A percentile compares a stretch with the other conserved stretches of the same genome.
Conservation (phyloP, 2,888 invertebrate species). For the Synanthedon myopaeformis region DNA sequence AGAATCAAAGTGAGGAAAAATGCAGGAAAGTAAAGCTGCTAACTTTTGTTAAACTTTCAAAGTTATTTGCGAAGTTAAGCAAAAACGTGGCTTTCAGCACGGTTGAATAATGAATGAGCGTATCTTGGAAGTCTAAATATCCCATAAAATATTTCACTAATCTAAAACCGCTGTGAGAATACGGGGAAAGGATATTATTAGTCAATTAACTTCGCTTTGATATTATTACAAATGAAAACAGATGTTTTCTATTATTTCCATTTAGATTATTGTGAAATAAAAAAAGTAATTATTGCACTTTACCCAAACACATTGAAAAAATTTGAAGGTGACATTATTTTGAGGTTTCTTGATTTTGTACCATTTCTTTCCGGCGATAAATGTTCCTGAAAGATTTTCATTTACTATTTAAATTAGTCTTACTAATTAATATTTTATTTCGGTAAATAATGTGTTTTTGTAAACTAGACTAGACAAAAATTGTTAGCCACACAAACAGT, state of each 20-base stretch:
- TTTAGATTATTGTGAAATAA: not conserved
- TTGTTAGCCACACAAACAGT: no score
- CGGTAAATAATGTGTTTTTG: no score
- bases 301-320: slow-evolving; percentile 77
- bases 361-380: slow-evolving; percentile 75
- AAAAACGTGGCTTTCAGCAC: not conserved
- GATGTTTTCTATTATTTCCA: no score
- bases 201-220: no score
- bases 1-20: no score
- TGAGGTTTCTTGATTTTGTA: slow-evolving; percentile 79
- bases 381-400: slow-evolving; percentile 69
- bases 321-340: slow-evolving; percentile 79
- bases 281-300: slow-evolving; percentile 31
- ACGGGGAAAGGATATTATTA: no score
- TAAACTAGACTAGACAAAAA: no score
- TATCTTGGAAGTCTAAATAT: not conserved
- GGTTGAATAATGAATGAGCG: not conserved
- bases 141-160: not conserved
- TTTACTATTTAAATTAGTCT: no score
- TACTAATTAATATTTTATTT: no score
- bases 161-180: no score
- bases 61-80: not conserved
- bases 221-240: no score
- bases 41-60: not conserved
- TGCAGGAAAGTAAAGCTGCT: no score